These are phyloP conservation scores for Cetoscarus ocellatus DNA, from an alignment of 2,797 vertebrate genomes.

Conservation along the genomic window DNA sequence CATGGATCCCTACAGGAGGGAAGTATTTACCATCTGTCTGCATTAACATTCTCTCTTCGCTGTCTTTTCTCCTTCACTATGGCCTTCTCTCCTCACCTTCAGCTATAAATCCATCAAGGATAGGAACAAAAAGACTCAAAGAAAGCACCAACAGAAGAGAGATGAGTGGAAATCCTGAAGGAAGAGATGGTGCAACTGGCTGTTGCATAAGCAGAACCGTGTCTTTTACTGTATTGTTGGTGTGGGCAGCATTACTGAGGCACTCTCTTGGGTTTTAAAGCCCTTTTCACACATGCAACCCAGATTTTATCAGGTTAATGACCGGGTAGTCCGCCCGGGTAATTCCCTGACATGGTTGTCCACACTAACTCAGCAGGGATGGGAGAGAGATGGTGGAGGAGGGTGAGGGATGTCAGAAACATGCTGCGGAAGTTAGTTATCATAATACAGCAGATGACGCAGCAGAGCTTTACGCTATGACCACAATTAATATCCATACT, in stretches of 20 bases:
- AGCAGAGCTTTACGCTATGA: too few relatives aligned
- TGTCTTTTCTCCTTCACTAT: slow-evolving; percentile 12
- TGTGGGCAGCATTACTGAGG: neutral
- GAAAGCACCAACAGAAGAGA: slow-evolving; percentile 8
- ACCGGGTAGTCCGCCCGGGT: too few relatives aligned
- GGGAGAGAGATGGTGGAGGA: too few relatives aligned
- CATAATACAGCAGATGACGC: too few relatives aligned
- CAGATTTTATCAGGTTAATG: too few relatives aligned
- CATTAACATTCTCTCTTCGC: slow-evolving; percentile 37
- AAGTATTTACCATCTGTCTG: slow-evolving; percentile 66
- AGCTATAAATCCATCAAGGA: slow-evolving; percentile 12
- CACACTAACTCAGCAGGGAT: too few relatives aligned
- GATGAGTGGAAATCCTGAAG: slow-evolving; percentile 2
- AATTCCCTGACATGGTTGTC: too few relatives aligned
- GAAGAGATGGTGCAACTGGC: neutral
- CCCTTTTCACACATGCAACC: too few relatives aligned
- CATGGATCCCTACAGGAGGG: slow-evolving; percentile 61
- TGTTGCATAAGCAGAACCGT: slow-evolving; percentile 21
- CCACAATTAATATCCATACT: too few relatives aligned
- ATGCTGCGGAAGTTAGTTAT: too few relatives aligned
- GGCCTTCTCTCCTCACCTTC: slow-evolving; percentile 20
- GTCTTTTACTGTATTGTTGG: neutral
- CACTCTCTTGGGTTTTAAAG: neutral
- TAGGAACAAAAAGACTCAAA: neutral
- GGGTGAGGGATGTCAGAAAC: too few relatives aligned